Percentiles rank a stretch among this genome's conserved stretches.
Evolutionary conservation across 2,888 invertebrate genomes (phyloP).

Genomic region (Hypercompe scribonia): DNA sequence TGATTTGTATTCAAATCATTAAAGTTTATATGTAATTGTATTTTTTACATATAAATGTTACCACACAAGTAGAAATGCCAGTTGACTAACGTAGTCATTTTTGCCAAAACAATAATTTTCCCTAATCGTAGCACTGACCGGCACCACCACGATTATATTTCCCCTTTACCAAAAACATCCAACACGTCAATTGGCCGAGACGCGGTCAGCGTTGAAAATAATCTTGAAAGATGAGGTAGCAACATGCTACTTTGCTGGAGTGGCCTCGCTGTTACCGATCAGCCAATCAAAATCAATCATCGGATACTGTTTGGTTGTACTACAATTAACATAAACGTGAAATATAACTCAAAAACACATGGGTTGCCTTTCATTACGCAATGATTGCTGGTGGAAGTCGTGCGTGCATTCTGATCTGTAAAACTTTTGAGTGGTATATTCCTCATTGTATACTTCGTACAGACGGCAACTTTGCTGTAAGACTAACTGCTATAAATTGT

Average conservation of each 20-base stretch:
- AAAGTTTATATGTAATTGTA: background rate
- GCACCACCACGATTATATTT: slow-evolving; percentile 55
- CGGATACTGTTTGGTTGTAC: slow-evolving; percentile 86
- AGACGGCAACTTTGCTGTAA: slow-evolving; percentile 6
- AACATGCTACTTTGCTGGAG: slow-evolving; percentile 76
- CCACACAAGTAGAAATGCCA: background rate
- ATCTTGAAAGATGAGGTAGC: slow-evolving; percentile 72
- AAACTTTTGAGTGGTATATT: slow-evolving; percentile 32
- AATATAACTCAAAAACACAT: slow-evolving; percentile 63
- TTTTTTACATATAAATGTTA: background rate
- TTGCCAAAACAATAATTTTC: slow-evolving; percentile 44
- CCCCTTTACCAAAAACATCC: slow-evolving; percentile 70
- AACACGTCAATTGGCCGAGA: slow-evolving; percentile 62
- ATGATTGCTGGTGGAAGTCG: slow-evolving; percentile 40
- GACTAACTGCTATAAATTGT: slow-evolving; percentile 15
- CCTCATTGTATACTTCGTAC: slow-evolving; percentile 10
- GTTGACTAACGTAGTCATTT: slow-evolving; percentile 30
- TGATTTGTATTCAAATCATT: background rate
- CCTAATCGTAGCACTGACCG: slow-evolving; percentile 54
- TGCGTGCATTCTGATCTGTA: slow-evolving; percentile 38
- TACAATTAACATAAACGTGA: slow-evolving; percentile 84
- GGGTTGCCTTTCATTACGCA: slow-evolving; percentile 35
- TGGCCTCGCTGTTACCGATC: slow-evolving; percentile 80
- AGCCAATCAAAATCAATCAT: slow-evolving; percentile 87
- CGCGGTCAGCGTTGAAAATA: slow-evolving; percentile 62